Evolutionary conservation across 2,797 vertebrate species (phyloP).

Genomic region (Macrochelys suwanniensis): DNA sequence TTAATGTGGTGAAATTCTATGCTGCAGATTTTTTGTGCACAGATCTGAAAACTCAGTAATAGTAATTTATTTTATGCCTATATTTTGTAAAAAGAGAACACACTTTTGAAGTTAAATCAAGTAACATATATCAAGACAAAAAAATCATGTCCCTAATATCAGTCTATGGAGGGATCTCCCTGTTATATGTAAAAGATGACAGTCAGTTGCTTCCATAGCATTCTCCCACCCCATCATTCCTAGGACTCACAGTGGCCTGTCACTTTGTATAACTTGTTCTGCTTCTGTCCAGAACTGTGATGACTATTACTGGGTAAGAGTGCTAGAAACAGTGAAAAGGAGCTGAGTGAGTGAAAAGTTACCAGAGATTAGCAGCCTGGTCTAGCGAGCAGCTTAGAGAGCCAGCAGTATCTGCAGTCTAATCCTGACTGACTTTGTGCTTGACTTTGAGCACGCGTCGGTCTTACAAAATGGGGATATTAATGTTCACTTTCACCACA

Average conservation of each 20-base stretch:
- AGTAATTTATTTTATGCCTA: neutral
- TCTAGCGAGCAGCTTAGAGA: neutral
- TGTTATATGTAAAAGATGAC: neutral
- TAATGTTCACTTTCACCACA: neutral
- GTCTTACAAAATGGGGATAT: neutral
- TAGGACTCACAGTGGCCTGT: neutral
- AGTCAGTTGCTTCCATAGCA: neutral
- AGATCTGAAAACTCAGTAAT: neutral
- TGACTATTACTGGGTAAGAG: neutral
- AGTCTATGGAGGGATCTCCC: neutral
- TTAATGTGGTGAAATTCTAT: neutral
- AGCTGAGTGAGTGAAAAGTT: neutral
- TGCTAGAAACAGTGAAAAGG: neutral
- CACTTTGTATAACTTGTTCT: neutral
- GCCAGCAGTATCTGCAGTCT: neutral
- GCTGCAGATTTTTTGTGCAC: neutral
- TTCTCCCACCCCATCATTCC: neutral
- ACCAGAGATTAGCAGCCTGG: neutral
- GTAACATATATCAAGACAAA: neutral
- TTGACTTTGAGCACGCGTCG: neutral
- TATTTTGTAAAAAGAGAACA: neutral
- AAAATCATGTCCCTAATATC: neutral
- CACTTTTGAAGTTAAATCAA: neutral
- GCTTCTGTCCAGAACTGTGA: neutral
- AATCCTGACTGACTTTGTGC: neutral